These are phyloP conservation scores for Merops nubicus DNA, from an alignment of 2,113 vertebrate species.

Conservation along the genomic window DNA sequence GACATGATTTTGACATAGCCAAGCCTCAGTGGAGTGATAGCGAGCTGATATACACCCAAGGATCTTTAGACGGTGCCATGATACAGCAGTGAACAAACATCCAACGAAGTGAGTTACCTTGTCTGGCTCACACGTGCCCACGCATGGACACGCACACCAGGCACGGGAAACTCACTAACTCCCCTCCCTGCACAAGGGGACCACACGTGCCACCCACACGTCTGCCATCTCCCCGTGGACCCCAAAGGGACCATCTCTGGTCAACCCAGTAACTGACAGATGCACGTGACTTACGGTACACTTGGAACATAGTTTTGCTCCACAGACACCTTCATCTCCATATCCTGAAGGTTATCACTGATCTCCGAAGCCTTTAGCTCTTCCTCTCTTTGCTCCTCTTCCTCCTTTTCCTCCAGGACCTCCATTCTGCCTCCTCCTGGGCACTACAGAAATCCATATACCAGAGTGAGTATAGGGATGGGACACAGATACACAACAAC, in stretches of 20 bases:
- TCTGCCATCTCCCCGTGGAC: accelerated
- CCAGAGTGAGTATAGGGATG: background rate
- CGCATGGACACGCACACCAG: background rate
- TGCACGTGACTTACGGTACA: background rate
- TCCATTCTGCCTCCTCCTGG: conserved; percentile 26
- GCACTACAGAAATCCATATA: background rate
- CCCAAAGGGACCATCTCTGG: background rate
- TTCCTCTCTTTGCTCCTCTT: background rate
- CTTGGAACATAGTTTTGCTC: background rate
- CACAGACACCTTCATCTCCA: background rate
- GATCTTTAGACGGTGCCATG: background rate
- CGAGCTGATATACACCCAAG: background rate
- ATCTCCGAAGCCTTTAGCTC: background rate
- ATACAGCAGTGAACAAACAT: background rate
- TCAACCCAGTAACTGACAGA: background rate
- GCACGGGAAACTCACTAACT: accelerated
- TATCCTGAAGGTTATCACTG: background rate
- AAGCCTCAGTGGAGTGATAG: background rate
- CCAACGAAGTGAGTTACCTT: background rate
- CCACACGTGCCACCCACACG: accelerated
- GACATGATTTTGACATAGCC: background rate
- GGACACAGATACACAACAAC: background rate
- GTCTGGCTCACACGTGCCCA: background rate
- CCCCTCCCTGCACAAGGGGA: background rate
- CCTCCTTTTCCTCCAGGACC: background rate